Evolutionary conservation across 2,113 vertebrate genomes (phyloP).

Genomic region (Rafetus swinhoei): DNA sequence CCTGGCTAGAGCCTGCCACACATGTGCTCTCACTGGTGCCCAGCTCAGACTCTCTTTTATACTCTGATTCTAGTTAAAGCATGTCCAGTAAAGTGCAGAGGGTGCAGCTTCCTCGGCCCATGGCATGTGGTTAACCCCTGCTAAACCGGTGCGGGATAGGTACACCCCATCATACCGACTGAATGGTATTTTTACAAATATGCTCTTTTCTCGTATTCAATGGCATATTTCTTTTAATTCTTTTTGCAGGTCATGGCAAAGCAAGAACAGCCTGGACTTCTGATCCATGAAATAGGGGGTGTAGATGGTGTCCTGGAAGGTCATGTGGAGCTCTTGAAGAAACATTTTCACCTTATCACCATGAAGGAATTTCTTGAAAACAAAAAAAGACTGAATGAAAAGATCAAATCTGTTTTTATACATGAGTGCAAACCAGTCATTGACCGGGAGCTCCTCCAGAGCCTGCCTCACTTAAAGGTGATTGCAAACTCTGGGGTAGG

Average conservation of each 20-base stretch:
- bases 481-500: slow-evolving; percentile 81
- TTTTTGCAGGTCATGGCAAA: slow-evolving; percentile 69
- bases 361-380: slow-evolving; percentile 74
- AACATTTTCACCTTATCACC: slow-evolving; percentile 79
- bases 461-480: slow-evolving; percentile 80
- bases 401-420: slow-evolving; percentile 76
- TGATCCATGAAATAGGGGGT: slow-evolving; percentile 71
- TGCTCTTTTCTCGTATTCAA: neutral
- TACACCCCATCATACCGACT: neutral
- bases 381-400: slow-evolving; percentile 67
- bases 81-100: neutral
- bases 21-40: neutral
- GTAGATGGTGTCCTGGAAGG: slow-evolving; percentile 56
- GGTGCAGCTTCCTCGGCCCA: neutral
- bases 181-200: neutral
- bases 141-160: neutral
- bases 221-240: neutral
- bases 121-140: neutral
- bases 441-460: slow-evolving; percentile 70
- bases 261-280: slow-evolving; percentile 56
- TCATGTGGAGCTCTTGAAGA: slow-evolving; percentile 70
- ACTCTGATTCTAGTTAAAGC: neutral
- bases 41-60: neutral
- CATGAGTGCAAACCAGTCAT: slow-evolving; percentile 63
- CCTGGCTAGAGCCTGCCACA: neutral